Evolutionary conservation across 2,113 vertebrate species (phyloP).

Genomic region (Psilopsiagon aymara): DNA sequence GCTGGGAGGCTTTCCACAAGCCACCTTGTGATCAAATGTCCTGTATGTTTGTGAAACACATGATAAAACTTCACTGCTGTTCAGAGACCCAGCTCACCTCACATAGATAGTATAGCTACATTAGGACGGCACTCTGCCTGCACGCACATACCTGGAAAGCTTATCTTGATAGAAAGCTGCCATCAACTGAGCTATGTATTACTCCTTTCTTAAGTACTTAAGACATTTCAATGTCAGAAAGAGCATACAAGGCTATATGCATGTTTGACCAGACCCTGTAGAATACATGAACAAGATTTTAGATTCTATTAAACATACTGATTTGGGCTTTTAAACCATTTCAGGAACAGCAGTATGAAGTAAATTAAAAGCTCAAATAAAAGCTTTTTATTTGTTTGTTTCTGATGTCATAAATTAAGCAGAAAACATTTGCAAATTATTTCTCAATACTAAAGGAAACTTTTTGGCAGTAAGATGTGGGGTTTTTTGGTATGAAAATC

Average conservation of each 20-base stretch:
- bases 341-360: not conserved
- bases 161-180: not conserved
- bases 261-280: not conserved
- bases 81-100: not conserved
- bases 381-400: not conserved
- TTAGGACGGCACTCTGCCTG: not conserved
- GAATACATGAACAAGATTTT: not conserved
- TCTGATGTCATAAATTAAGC: slow-evolving; percentile 11
- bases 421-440: not conserved
- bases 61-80: not conserved
- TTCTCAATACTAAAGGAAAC: not conserved
- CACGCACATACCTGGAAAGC: not conserved
- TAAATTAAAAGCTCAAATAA: not conserved
- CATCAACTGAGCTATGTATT: not conserved
- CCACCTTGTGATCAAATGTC: not conserved
- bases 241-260: not conserved
- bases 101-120: not conserved
- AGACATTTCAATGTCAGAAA: not conserved
- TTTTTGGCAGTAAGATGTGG: not conserved
- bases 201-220: not conserved
- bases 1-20: not conserved
- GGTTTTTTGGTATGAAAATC: not conserved
- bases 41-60: not conserved
- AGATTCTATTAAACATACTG: not conserved
- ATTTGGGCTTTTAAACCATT: slow-evolving; percentile 36